Conservation (phyloP, 2,113 vertebrate genomes). For the Onychorhynchus coronatus region DNA sequence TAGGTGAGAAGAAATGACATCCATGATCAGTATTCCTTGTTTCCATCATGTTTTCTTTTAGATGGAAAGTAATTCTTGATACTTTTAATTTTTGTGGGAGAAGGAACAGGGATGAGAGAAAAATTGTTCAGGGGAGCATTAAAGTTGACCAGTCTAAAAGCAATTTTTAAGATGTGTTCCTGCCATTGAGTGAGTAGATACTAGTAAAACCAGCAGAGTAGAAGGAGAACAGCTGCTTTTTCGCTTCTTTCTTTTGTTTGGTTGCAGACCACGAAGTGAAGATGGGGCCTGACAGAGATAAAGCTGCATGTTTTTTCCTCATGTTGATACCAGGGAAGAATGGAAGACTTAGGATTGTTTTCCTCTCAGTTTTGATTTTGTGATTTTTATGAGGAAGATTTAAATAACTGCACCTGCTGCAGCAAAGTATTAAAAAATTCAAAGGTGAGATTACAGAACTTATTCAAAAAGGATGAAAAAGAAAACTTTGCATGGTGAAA, state of each 20-base stretch:
- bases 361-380: neutral
- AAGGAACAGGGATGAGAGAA: neutral
- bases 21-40: neutral
- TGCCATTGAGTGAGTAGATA: neutral
- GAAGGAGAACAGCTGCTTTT: neutral
- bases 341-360: neutral
- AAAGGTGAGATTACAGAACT: neutral
- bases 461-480: neutral
- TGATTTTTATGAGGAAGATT: neutral
- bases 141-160: neutral
- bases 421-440: neutral
- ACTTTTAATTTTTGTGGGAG: neutral
- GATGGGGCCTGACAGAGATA: neutral
- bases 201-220: accelerated
- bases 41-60: neutral
- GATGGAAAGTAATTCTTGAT: neutral
- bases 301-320: neutral
- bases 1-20: accelerated
- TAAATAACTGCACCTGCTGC: neutral
- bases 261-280: neutral
- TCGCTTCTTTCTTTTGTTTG: neutral
- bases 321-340: neutral
- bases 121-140: neutral
- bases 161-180: neutral
- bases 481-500: neutral